These are phyloP conservation scores for Drosophila anomelani DNA, from an alignment of 2,888 invertebrate species.

Conservation along the genomic window DNA sequence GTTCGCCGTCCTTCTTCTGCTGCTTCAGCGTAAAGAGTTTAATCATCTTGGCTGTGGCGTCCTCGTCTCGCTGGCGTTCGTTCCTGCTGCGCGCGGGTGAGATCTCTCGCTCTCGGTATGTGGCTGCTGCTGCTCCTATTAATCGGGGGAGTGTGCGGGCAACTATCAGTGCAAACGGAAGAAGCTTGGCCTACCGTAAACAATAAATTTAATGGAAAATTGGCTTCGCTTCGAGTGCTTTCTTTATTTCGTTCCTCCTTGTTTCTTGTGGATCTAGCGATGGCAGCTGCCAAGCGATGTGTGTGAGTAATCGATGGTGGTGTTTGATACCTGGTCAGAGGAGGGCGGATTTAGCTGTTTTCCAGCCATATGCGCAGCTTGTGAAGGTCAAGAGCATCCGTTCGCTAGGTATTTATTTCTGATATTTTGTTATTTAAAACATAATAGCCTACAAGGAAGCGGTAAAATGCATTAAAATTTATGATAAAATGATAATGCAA, in stretches of 20 bases:
- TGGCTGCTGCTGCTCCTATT: conserved; percentile 4
- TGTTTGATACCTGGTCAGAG: not conserved
- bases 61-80: conserved; percentile 41
- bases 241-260: conserved; percentile 25
- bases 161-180: conserved; percentile 11
- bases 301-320: conserved; percentile 21
- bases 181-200: conserved; percentile 41
- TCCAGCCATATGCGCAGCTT: not conserved
- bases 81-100: conserved; percentile 48
- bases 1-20: conserved; percentile 98
- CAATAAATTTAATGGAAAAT: conserved; percentile 24
- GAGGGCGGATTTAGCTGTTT: not conserved
- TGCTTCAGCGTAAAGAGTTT: conserved; percentile 99
- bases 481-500: no score
- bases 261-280: conserved; percentile 3
- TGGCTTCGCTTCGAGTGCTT: conserved; percentile 34
- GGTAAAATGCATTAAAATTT: not conserved
- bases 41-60: conserved; percentile 88
- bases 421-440: not conserved
- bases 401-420: not conserved
- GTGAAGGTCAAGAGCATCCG: not conserved
- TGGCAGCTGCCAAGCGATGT: conserved; percentile 20
- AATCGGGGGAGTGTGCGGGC: not conserved
- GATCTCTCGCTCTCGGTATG: not conserved
- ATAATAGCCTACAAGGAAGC: no score